Evolutionary conservation across 2,797 vertebrate species (phyloP), one percentile per base, ranked within the genome.

Genomic region (Ctenopoma multispine): DNA sequence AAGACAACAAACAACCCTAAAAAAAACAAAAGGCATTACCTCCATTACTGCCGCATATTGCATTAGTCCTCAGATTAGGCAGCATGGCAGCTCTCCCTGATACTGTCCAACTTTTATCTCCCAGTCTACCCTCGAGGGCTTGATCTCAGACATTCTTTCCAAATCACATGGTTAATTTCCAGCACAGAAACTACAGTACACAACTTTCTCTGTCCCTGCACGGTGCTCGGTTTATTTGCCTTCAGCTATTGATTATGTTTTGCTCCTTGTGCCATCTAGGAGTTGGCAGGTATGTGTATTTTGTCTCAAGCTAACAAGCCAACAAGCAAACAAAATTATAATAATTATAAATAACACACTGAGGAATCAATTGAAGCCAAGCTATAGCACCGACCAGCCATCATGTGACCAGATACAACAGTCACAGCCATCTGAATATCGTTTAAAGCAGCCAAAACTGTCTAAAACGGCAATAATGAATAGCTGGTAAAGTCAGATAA

Each of bases 151-250:
- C 72, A 14, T 58, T 53, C 20, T 44, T 23, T 58, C 41, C 66
- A 54, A 79, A 46, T 60, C 57, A 65, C 29, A 8, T 0, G 3
- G 40, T 77, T 69, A 56, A 73, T 80, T 80, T 89, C 58, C 63
- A 79, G 69, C 69, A 78, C 65, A 80, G 74, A 72, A 81, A 72
- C 66, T n/a, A n/a, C n/a, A n/a, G n/a, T 23, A 9, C 63, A 54
- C 71, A 84, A 59, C 82, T 62, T 54, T 50, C 50, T 49, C 6
- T 46, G 55, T 77, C 69, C 64, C 71, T 13, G 69, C 40, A 9
- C 14, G 1, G 38, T 10, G 47, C 66, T 71, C 31, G 0, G 20
- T 74, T 79, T 60, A 66, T 79, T 70, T 4, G 54, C 66, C 69
- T 63, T 57, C 3, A 65, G 78, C 65, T 63, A 58, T 73, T 63